These are phyloP conservation scores for Sphaerophoria rueppellii DNA, from an alignment of 2,888 invertebrate genomes.

Conservation along the genomic window DNA sequence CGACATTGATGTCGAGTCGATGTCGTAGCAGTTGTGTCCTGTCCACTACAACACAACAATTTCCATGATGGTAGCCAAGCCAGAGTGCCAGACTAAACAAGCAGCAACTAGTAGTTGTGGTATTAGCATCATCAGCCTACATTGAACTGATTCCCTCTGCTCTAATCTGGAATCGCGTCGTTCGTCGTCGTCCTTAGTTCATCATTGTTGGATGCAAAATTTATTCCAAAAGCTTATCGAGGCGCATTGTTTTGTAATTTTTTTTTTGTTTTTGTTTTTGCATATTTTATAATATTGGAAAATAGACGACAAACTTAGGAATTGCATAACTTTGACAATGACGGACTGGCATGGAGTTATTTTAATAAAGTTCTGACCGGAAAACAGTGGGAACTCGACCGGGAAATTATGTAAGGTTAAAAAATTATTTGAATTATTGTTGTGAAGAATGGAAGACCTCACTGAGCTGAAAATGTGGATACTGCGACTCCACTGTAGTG, in stretches of 20 bases:
- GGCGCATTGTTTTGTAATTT: neutral
- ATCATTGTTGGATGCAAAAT: slow-evolving; percentile 38
- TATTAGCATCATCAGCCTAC: slow-evolving; percentile 18
- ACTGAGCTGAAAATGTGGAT: neutral
- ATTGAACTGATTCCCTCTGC: slow-evolving; percentile 20
- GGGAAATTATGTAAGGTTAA: neutral
- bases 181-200: neutral
- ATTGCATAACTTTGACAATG: slow-evolving; percentile 52
- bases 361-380: neutral
- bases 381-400: slow-evolving; percentile 25
- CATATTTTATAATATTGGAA: neutral
- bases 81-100: slow-evolving; percentile 4
- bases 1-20: neutral
- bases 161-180: neutral
- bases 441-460: neutral
- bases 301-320: slow-evolving; percentile 21
- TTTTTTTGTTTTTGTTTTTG: slow-evolving; percentile 11
- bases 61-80: neutral
- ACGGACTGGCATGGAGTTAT: slow-evolving; percentile 34
- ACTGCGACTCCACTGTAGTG: neutral
- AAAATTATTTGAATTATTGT: neutral
- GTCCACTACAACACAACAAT: no score
- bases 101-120: slow-evolving; percentile 55
- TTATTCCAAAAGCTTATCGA: slow-evolving; percentile 26
- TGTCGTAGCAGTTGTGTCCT: neutral